Base-by-base conservation (phyloP, 2,797 vertebrate species). In the Hoplostethus atlanticus region DNA sequence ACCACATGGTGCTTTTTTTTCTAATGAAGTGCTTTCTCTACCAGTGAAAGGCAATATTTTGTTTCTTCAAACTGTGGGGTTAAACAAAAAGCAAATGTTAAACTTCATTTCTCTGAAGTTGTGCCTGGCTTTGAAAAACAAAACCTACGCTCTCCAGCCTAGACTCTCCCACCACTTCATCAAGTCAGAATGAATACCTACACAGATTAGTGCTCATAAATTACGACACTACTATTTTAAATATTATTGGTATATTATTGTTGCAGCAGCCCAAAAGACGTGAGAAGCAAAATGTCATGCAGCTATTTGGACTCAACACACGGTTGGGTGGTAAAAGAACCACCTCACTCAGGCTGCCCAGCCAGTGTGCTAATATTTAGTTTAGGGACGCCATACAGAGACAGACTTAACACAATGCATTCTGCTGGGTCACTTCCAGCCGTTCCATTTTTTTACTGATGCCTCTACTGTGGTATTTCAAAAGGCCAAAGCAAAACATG, bases 51-150 rank as follows among this genome's bases (percentile, higher is more conserved):
- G 58, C 38, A 68, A 75, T 71, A 71, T 87, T 86, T 86, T 76
- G 73, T 78, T 88, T 84, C 81, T 80, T 68, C 28, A 76, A 76
- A 71, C 81, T 68, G 38, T 70, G 47, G 63, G 64, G 72, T 83
- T 85, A 89, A 91, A 89, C 84, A 91, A 84, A 91, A 91, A 88
- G 73, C 86, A 87, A 92, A 91, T 88, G 83, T 90, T 87, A 73
- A 87, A 78, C 74, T 62, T 85, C 1, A 63, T 85, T 89, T 72
- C 79, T 88, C 87, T 81, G 81, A 91, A 90, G 84, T 84, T 71
- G 74, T 83, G 87, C 78, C 73, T 58, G 76, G 75, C 88, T 89
- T 90, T 85, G 87, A 91, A 89, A 91, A 87, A 81, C 68, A 90
- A 90, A 85, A 86, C 76, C 60, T 59, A 54, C 38, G 61, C 60